phyloP scores from a whole-genome alignment of 2,113 vertebrate species.

The Mungos mungo region DNA sequence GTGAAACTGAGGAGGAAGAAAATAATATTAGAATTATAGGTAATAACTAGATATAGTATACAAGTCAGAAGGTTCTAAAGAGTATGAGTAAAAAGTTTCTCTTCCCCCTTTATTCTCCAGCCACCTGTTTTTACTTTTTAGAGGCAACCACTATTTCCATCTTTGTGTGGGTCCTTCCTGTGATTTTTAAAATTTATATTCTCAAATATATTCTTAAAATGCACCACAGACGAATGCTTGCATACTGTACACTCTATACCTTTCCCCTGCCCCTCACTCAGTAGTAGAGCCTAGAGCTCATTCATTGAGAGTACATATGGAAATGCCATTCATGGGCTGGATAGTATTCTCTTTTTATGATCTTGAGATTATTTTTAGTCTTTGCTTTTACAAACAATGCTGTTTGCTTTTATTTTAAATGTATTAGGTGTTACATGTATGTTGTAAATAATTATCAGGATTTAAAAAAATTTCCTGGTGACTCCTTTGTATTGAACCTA shows the following conservation, averaged over 20 bases:
- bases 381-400: neutral
- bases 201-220: neutral
- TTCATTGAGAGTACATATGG: neutral
- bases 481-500: conserved; percentile 42
- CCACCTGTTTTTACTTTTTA: neutral
- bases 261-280: neutral
- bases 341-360: conserved; percentile 24
- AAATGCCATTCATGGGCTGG: conserved; percentile 24
- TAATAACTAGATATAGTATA: conserved; percentile 2
- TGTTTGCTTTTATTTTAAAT: conserved; percentile 40
- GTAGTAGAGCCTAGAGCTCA: neutral
- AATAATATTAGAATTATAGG: neutral
- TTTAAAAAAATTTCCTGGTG: conserved; percentile 46
- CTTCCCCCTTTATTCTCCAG: neutral
- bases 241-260: neutral
- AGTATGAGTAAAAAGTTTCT: conserved; percentile 43
- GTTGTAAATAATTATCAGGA: conserved; percentile 39
- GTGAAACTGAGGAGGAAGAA: neutral
- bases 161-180: neutral
- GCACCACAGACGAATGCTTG: neutral
- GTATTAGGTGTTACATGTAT: neutral
- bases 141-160: neutral
- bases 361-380: conserved; percentile 31
- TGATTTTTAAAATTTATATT: conserved; percentile 2
- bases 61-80: conserved; percentile 40